A percentile compares a stretch with the other conserved stretches of the same genome.
Evolutionary conservation across 2,888 invertebrate species (phyloP).

Genomic region (Acleris sparsana): DNA sequence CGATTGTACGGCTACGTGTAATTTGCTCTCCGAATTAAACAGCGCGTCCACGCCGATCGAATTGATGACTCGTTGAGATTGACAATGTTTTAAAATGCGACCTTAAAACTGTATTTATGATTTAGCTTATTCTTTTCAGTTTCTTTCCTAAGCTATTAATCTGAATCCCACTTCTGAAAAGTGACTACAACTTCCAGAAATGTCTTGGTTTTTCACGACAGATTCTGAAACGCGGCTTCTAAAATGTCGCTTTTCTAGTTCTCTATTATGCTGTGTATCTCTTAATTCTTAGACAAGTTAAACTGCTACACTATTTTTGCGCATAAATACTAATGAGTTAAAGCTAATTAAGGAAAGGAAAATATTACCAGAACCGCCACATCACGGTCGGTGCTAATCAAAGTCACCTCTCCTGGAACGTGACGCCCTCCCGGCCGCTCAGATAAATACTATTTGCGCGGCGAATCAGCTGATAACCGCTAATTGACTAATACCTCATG

Average conservation of each 20-base stretch:
- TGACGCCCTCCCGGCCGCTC: conserved; percentile 10
- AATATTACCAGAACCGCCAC: not conserved
- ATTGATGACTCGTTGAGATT: not conserved
- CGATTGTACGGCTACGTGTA: conserved; percentile 12
- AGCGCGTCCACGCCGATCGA: not conserved
- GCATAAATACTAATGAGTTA: too few species aligned
- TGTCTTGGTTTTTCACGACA: too few species aligned
- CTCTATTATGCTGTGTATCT: too few species aligned
- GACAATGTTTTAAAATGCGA: not conserved
- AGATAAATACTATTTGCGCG: conserved; percentile 31
- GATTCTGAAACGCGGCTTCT: too few species aligned
- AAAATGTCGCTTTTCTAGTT: too few species aligned
- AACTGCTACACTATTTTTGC: too few species aligned
- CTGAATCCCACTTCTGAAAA: not conserved
- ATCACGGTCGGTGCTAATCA: not conserved
- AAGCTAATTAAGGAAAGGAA: too few species aligned
- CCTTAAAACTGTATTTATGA: too few species aligned
- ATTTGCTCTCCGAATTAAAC: conserved; percentile 7
- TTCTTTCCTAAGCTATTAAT: not conserved
- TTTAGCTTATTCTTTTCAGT: too few species aligned
- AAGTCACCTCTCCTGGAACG: conserved; percentile 16
- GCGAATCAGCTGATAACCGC: conserved; percentile 32
- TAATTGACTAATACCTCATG: conserved; percentile 34
- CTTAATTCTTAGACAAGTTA: too few species aligned
- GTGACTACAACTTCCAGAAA: not conserved